Evolutionary conservation across 2,113 vertebrate species (phyloP).

Genomic region (Anolis carolinensis): DNA sequence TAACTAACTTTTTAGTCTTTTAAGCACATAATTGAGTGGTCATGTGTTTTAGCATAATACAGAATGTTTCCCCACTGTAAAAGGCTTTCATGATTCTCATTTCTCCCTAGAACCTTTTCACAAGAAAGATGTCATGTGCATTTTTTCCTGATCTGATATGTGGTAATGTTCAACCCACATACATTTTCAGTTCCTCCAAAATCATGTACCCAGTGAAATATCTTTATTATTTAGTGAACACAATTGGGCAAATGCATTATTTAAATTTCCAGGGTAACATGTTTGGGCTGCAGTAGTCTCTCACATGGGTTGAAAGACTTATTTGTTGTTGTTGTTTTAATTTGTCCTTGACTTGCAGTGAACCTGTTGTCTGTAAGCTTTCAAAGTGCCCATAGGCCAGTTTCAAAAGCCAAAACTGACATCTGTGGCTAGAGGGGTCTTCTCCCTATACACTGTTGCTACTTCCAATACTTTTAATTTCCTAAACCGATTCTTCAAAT

Average conservation of each 20-base stretch:
- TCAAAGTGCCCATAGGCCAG: slow-evolving; percentile 57
- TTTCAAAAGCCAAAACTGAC: slow-evolving; percentile 67
- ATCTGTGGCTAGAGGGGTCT: slow-evolving; percentile 62
- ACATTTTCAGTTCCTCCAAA: slow-evolving; percentile 46
- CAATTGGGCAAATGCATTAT: slow-evolving; percentile 29
- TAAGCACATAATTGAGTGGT: background rate
- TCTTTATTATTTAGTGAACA: slow-evolving; percentile 16
- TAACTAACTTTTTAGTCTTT: background rate
- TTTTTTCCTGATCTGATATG: background rate
- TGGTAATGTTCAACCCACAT: background rate
- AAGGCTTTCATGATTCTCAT: background rate
- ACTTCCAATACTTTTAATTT: slow-evolving; percentile 63
- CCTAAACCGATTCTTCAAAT: slow-evolving; percentile 42
- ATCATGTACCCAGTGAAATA: slow-evolving; percentile 27
- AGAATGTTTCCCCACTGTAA: slow-evolving; percentile 7
- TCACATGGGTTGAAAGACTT: background rate
- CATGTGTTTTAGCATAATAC: background rate
- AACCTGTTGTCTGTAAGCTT: slow-evolving; percentile 71
- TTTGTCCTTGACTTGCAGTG: slow-evolving; percentile 82
- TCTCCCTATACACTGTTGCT: slow-evolving; percentile 43
- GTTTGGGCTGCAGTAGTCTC: slow-evolving; percentile 71
- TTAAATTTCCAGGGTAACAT: slow-evolving; percentile 54
- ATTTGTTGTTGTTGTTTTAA: slow-evolving; percentile 27
- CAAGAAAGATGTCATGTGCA: background rate
- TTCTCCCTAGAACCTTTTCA: background rate